Evolutionary conservation across 2,888 invertebrate genomes (phyloP).

Genomic region (Fragum whitleyi): DNA sequence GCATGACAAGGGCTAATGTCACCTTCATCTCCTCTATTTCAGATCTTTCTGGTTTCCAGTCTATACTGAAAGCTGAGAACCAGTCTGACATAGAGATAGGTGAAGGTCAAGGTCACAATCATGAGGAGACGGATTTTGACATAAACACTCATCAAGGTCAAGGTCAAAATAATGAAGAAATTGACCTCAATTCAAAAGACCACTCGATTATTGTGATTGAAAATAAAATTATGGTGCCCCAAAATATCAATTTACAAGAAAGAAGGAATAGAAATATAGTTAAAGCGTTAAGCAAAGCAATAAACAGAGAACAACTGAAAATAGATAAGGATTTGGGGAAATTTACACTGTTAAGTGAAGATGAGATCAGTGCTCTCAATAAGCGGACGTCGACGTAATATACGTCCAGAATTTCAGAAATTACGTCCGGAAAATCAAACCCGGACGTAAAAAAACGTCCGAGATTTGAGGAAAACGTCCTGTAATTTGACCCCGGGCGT

Average conservation of each 20-base stretch:
- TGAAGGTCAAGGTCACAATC: slow-evolving; percentile 14
- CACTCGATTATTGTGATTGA: not conserved
- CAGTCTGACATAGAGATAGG: slow-evolving; percentile 17
- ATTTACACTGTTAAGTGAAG: not conserved
- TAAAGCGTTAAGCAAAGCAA: not conserved
- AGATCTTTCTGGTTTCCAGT: slow-evolving; percentile 18
- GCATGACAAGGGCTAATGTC: no score
- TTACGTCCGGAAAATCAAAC: no score
- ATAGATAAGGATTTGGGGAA: not conserved
- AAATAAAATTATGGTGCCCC: not conserved
- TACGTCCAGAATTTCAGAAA: no score
- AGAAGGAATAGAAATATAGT: not conserved
- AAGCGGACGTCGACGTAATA: no score
- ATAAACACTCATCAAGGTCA: no score
- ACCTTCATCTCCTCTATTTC: slow-evolving; percentile 8
- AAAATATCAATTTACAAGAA: not conserved
- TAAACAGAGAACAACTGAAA: not conserved
- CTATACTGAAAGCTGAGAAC: slow-evolving; percentile 13
- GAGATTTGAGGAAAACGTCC: no score
- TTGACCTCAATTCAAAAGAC: not conserved
- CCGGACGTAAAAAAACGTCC: no score
- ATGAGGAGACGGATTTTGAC: not conserved
- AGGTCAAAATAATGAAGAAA: not conserved
- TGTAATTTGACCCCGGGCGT: no score
- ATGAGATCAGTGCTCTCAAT: no score